Evolutionary conservation across 1,140 invertebrate species (phyloP).

Genomic region (Notospermus geniculatus): DNA sequence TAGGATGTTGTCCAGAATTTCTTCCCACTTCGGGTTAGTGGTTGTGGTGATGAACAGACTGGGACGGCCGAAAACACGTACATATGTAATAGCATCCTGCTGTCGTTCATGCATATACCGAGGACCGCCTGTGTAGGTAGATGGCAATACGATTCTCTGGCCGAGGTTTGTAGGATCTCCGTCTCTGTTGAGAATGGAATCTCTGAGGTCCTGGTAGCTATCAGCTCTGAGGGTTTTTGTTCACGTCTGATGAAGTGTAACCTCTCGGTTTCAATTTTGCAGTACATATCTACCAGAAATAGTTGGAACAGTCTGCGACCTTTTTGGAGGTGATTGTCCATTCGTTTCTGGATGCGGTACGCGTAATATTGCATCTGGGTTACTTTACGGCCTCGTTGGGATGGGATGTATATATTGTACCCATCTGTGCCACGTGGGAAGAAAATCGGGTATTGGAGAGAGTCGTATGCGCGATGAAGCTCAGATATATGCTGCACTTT

Average conservation of each 20-base stretch:
- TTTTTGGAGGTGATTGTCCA: conserved; percentile 37
- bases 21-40: conserved; percentile 58
- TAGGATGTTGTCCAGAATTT: conserved; percentile 48
- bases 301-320: conserved; percentile 50
- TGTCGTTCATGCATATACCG: conserved; percentile 55
- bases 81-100: conserved; percentile 59
- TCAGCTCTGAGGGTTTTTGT: conserved; percentile 30
- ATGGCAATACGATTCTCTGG: conserved; percentile 52
- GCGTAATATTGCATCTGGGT: conserved; percentile 19
- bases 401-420: not conserved
- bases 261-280: conserved; percentile 44
- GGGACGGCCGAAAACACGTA: conserved; percentile 54
- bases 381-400: conserved; percentile 8
- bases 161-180: conserved; percentile 31
- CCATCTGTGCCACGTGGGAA: not conserved
- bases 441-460: conserved; percentile 1
- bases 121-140: conserved; percentile 47
- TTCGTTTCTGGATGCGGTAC: conserved; percentile 17
- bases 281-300: conserved; percentile 55
- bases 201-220: conserved; percentile 31
- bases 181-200: conserved; percentile 24
- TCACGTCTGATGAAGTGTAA: conserved; percentile 36
- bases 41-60: conserved; percentile 60
- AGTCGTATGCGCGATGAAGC: not conserved
- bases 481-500: not conserved